Evolutionary conservation across 2,113 vertebrate species (phyloP).

Genomic region (Empidonax traillii): DNA sequence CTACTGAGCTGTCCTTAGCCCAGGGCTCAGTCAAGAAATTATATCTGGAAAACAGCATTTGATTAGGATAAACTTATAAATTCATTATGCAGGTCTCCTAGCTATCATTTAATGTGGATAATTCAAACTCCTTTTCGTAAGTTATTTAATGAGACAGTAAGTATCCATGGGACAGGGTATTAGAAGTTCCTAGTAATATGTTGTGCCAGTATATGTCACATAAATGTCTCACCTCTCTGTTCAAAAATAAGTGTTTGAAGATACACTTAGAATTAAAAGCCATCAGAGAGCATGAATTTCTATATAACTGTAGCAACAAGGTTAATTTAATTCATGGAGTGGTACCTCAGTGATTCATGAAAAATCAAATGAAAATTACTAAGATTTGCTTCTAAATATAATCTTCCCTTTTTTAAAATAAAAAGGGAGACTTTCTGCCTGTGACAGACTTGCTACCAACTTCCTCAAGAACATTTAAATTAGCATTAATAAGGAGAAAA

Average conservation of each 20-base stretch:
- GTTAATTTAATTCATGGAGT: background rate
- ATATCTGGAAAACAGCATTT: constrained; percentile 22
- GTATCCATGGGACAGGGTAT: background rate
- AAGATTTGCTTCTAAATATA: background rate
- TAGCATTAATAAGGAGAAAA: constrained; percentile 23
- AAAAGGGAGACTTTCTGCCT: background rate
- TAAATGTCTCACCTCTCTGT: background rate
- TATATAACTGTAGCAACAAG: background rate
- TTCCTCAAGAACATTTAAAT: background rate
- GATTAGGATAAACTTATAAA: constrained; percentile 33
- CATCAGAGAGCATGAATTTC: background rate
- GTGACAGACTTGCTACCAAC: background rate
- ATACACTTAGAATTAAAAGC: background rate
- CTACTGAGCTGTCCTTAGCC: background rate
- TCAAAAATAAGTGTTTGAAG: background rate
- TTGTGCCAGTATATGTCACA: background rate
- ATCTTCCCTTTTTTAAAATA: background rate
- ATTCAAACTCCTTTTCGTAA: background rate
- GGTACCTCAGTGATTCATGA: background rate
- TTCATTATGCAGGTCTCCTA: background rate
- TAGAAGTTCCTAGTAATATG: background rate
- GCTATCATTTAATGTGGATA: background rate
- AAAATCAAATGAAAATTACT: background rate
- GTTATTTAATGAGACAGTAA: constrained; percentile 11
- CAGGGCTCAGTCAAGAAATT: background rate